phyloP scores from a whole-genome alignment of 2,113 vertebrate genomes.

The Bagarius yarrelli region DNA sequence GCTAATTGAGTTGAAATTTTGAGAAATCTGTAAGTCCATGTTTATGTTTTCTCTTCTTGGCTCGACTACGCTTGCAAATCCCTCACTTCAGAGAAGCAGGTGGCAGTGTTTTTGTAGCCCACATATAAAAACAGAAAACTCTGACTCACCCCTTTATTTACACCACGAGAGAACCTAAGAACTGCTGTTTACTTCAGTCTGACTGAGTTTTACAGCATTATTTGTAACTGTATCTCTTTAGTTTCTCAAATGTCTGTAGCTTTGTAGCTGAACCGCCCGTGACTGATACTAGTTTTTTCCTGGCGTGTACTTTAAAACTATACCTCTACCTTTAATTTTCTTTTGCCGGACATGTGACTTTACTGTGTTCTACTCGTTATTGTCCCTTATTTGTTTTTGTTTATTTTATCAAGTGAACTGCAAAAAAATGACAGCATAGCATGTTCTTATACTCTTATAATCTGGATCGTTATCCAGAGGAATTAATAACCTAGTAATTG shows the following conservation, averaged over 20 bases:
- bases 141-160: constrained; percentile 23
- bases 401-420: too few relatives aligned
- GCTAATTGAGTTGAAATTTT: not conserved
- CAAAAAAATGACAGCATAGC: too few relatives aligned
- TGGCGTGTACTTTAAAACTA: not conserved
- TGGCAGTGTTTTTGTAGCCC: constrained; percentile 27
- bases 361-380: too few relatives aligned
- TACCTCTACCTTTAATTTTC: too few relatives aligned
- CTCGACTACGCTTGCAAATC: not conserved
- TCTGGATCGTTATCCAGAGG: not conserved
- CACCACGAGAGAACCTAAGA: constrained; percentile 4
- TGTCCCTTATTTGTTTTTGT: too few relatives aligned
- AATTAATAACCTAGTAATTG: not conserved
- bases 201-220: not conserved
- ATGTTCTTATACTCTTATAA: too few relatives aligned
- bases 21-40: not conserved
- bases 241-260: not conserved
- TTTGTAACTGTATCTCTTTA: not conserved
- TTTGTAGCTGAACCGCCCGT: too few relatives aligned
- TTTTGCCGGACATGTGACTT: too few relatives aligned
- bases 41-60: not conserved
- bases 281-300: not conserved
- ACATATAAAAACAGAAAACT: constrained; percentile 15
- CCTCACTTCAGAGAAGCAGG: not conserved
- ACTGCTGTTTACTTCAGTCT: not conserved